Base-by-base conservation (phyloP, 2,797 vertebrate genomes). In the Atherinosoma microstoma region DNA sequence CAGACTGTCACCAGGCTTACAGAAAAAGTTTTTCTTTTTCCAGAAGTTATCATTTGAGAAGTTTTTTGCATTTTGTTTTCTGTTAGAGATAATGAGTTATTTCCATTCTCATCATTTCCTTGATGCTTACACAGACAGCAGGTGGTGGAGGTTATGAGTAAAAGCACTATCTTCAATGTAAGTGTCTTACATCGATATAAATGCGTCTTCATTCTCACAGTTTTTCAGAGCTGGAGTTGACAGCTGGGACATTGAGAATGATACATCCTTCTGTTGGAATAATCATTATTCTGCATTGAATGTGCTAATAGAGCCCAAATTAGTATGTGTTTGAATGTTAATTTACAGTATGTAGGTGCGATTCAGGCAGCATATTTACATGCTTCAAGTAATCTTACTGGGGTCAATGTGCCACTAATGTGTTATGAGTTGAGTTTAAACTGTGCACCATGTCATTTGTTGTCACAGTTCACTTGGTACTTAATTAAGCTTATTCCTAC, bases 11-110 rank as follows among this genome's bases (percentile, higher is more conserved):
- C 61, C 63, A n/a, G 53, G 47, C 57, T 76, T 64, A 54, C 76
- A 72, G 38, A 80, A 64, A 62, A 78, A 34, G 56, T 64, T 76
- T 47, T 62, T 45, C 76, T 76, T 74, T 78, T 56, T 15, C 15
- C 10, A 65, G 60, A 80, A 85, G 73, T 86, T 83, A n/a, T 74
- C 72, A 56, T 83, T 75, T 79, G 67, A 84, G 78, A 89, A 86
- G 67, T 89, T 87, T 84, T 57, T 36, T 64, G 84, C 77, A 79
- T 76, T 89, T 87, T 86, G 76, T 81, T 78, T 84, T 80, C 64
- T 57, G 70, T 85, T 70, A 67, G 73, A 86, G 88, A 90, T 93
- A 93, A 94, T 89, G 89, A 92, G 69, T 80, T 66, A 89, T 91
- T 92, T 94, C 80, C 84, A 91, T 93, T 91, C 87, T 77, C 76